Conservation (phyloP, 2,113 vertebrate genomes). For the Nycticryphes semicollaris region DNA sequence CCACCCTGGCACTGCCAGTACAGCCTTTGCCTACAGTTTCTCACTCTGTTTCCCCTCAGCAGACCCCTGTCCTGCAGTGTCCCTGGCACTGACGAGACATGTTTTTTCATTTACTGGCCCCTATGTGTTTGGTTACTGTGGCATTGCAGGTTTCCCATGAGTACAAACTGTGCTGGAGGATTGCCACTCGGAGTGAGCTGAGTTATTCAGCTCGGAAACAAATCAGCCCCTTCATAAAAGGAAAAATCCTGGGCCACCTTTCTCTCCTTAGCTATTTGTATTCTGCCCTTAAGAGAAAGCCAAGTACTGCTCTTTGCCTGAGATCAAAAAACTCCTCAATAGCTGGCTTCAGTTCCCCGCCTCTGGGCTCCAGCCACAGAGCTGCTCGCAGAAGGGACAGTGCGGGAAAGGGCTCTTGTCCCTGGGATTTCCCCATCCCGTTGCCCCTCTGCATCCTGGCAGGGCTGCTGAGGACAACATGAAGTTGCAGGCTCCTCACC, state of each 20-base stretch:
- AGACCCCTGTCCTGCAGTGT: neutral
- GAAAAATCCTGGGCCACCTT: conserved; percentile 30
- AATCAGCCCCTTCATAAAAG: conserved; percentile 20
- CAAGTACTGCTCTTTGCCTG: neutral
- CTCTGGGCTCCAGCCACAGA: neutral
- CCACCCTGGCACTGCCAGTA: neutral
- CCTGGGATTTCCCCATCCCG: neutral
- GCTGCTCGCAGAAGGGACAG: neutral
- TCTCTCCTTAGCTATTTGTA: conserved; percentile 43
- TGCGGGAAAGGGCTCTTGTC: accelerated
- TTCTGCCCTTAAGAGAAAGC: conserved; percentile 36
- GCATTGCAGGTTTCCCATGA: neutral
- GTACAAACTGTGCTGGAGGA: conserved; percentile 6
- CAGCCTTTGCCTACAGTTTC: neutral
- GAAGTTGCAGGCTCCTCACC: neutral
- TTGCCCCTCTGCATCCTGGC: neutral
- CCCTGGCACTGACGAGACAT: neutral
- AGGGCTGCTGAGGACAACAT: neutral
- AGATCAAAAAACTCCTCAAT: conserved; percentile 32
- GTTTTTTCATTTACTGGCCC: neutral
- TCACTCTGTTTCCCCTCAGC: neutral
- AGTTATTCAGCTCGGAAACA: conserved; percentile 17
- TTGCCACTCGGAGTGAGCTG: neutral
- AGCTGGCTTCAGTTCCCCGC: neutral
- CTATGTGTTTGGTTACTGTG: neutral